These are phyloP conservation scores for Callyntrura sp. DNA, from an alignment of 2,888 invertebrate genomes.

Conservation along the genomic window DNA sequence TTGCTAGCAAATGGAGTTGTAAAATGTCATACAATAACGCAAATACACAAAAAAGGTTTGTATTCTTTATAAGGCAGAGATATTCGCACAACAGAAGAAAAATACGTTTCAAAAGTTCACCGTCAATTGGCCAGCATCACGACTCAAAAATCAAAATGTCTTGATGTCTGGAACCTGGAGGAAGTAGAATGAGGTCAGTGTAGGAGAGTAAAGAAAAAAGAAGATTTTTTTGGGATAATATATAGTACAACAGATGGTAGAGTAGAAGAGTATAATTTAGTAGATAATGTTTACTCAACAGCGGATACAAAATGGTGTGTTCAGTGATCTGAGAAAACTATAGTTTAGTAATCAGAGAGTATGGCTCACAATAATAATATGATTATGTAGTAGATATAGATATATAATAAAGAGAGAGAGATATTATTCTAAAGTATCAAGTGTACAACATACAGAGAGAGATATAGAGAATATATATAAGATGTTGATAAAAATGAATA, in stretches of 20 bases:
- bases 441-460: conserved; percentile 37
- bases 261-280: conserved; percentile 18
- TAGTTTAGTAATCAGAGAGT: conserved; percentile 11
- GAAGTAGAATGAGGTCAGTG: conserved; percentile 50
- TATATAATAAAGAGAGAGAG: no score
- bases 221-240: conserved; percentile 28
- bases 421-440: conserved; percentile 24
- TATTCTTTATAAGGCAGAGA: conserved; percentile 8
- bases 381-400: background rate
- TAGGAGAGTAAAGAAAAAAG: conserved; percentile 28
- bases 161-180: conserved; percentile 66
- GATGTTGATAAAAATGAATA: background rate
- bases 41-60: conserved; percentile 36
- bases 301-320: conserved; percentile 54
- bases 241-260: conserved; percentile 29
- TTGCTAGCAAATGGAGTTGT: background rate
- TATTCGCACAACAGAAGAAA: conserved; percentile 1
- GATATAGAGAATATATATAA: conserved; percentile 9
- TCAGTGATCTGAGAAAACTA: conserved; percentile 59
- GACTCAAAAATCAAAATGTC: conserved; percentile 78
- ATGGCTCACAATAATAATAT: background rate
- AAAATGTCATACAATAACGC: background rate
- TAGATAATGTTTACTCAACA: conserved; percentile 50
- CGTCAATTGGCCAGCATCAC: conserved; percentile 79
- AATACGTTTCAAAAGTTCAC: conserved; percentile 77